Conservation (phyloP, 2,888 invertebrate species). For the Drosophila mayaguana region DNA sequence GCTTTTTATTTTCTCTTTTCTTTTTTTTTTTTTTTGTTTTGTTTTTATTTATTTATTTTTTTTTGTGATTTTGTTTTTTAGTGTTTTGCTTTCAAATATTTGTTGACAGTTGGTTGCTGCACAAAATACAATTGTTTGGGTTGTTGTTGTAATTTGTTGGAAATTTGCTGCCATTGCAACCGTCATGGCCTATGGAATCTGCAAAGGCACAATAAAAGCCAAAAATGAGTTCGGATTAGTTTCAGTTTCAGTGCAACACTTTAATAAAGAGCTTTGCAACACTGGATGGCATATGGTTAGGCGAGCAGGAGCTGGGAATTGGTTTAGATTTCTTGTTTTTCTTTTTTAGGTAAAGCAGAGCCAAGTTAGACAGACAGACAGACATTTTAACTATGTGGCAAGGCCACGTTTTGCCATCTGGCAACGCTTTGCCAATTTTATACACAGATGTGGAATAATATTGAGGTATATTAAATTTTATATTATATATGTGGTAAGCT, state of each 20-base stretch:
- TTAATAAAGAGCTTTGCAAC: constrained; percentile 14
- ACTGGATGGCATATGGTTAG: constrained; percentile 14
- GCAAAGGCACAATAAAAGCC: constrained; percentile 51
- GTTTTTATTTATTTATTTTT: constrained; percentile 29
- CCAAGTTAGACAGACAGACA: too few species aligned
- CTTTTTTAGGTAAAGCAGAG: background rate
- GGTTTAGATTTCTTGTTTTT: background rate
- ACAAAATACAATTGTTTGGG: constrained; percentile 80
- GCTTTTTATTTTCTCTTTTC: constrained; percentile 41
- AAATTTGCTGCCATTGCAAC: constrained; percentile 86
- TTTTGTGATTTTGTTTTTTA: constrained; percentile 48
- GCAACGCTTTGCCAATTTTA: too few species aligned
- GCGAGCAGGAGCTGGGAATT: background rate
- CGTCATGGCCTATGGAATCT: constrained; percentile 93
- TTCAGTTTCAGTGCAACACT: constrained; percentile 38
- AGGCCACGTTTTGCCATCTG: too few species aligned
- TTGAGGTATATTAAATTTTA: too few species aligned
- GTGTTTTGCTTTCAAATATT: constrained; percentile 76
- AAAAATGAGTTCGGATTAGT: constrained; percentile 62
- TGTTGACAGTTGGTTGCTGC: constrained; percentile 80
- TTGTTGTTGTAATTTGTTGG: constrained; percentile 71
- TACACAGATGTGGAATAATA: too few species aligned
- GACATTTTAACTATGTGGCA: background rate
- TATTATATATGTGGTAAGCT: too few species aligned
- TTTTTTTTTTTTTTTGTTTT: constrained; percentile 22